Base-by-base conservation (phyloP, 2,113 vertebrate genomes). In the Neomonachus schauinslandi region DNA sequence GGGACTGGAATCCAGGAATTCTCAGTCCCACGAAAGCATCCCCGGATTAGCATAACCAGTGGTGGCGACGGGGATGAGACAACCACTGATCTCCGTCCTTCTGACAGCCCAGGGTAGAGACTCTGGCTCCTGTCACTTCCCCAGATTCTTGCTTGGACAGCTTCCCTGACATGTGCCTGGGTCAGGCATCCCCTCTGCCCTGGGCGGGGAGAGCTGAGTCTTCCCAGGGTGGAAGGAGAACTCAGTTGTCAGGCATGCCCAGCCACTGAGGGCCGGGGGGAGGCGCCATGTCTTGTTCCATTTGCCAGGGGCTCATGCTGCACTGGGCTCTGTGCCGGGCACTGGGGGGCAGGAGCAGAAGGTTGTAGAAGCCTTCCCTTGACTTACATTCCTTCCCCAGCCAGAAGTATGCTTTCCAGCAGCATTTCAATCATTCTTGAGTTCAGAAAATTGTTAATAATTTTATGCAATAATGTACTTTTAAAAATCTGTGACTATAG, bases 101-200 rank as follows among this genome's bases (percentile, higher is more conserved):
- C 88, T 84, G 46, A 39, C n/a, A 71, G 15, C 36, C 74, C 65
- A 1, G 42, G 46, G 59, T 12, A 26, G 55, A 49, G 61, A 63
- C 46, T 42, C 95, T 95, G 94, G 51, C n/a, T 95, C 57, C 79
- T 49, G 21, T 93, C 94, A 53, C 55, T 71, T 57, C 31, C 39
- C 51, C 33, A 65, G 49, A 81, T 69, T 71, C 89, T 74, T 28
- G 53, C 14, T 49, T 12, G 83, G 92, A 97, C 74, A 92, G 89
- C 53, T 51, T 65, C 53, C 31, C 97, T 39, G 55, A 31, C 46
- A 74, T 18, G 13, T 55, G 39, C 82, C 69, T 74, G 77, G 77
- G 33, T 53, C 21, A 4, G 67, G 51, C 36, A 4, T 18, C 53
- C 46, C 81, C 59, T 63, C 22, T 74, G 14, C 33, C 63, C 15